Conservation (phyloP, 2,888 invertebrate species). For the Conchocele bisecta region DNA sequence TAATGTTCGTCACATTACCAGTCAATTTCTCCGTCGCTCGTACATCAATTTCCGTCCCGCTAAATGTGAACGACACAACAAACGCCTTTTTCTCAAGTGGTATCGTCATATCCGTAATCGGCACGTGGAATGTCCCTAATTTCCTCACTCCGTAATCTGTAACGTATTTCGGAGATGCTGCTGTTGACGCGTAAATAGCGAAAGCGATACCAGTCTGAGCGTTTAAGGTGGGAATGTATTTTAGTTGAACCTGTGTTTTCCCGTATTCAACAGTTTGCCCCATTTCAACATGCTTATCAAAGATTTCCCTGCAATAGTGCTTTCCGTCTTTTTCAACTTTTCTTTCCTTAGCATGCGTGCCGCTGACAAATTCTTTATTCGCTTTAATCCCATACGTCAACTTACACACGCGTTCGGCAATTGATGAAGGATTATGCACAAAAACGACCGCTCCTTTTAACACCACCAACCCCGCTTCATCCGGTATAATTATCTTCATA, state of each 20-base stretch:
- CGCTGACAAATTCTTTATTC: not conserved
- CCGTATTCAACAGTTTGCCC: constrained; percentile 14
- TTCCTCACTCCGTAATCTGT: not conserved
- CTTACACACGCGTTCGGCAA: constrained; percentile 23
- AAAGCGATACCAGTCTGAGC: not conserved
- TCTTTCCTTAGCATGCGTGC: constrained; percentile 3
- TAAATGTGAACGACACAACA: not conserved
- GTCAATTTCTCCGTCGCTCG: constrained; percentile 9
- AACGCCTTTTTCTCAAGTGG: not conserved
- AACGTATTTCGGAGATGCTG: constrained; percentile 1
- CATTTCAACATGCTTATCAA: constrained; percentile 17
- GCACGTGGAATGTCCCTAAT: not conserved
- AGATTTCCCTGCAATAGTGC: constrained; percentile 1
- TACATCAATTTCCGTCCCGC: constrained; percentile 21
- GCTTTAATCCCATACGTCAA: constrained; percentile 25
- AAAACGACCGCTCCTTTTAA: constrained; percentile 42
- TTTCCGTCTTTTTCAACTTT: not conserved
- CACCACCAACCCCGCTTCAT: constrained; percentile 23
- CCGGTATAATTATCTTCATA: constrained; percentile 16
- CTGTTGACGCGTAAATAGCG: not conserved
- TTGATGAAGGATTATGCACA: constrained; percentile 14
- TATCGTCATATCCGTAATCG: not conserved
- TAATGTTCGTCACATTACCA: not conserved
- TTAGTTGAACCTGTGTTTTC: not conserved
- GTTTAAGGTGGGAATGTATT: not conserved